Evolutionary conservation across 2,888 invertebrate genomes (phyloP).

Genomic region (Phytoseiulus persimilis): DNA sequence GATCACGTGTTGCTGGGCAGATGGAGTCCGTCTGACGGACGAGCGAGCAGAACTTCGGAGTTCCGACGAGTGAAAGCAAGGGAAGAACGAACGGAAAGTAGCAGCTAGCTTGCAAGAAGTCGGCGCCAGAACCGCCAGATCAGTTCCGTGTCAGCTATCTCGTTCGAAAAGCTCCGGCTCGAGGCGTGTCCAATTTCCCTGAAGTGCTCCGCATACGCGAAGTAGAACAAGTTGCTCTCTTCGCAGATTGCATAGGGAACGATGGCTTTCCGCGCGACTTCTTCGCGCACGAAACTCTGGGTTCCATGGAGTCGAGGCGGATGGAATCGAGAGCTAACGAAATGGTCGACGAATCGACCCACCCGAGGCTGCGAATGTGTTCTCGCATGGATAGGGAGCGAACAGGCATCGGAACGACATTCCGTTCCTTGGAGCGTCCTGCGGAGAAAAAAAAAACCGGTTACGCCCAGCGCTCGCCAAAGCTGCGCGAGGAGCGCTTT

Average conservation of each 20-base stretch:
- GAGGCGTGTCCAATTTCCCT: neutral
- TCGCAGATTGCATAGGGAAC: too few relatives aligned
- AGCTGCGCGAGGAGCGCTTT: neutral
- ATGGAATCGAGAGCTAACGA: too few relatives aligned
- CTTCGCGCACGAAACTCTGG: too few relatives aligned
- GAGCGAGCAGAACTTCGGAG: neutral
- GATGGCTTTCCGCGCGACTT: too few relatives aligned
- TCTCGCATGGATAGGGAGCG: neutral
- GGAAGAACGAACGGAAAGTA: neutral
- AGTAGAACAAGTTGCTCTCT: too few relatives aligned
- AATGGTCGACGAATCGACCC: too few relatives aligned
- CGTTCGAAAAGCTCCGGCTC: neutral
- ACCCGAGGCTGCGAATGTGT: too few relatives aligned
- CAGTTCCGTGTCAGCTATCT: neutral
- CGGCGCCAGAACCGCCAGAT: neutral
- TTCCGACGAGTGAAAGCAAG: neutral
- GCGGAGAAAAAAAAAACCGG: neutral
- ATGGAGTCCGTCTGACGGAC: neutral
- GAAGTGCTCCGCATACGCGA: too few relatives aligned
- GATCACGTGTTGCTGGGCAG: neutral
- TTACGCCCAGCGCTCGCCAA: neutral
- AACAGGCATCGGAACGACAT: neutral
- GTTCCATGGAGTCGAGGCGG: too few relatives aligned
- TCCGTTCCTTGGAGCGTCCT: neutral
- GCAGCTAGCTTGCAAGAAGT: neutral